Conservation (phyloP, 2,888 invertebrate genomes). For the Meiosimyza platycephala region DNA sequence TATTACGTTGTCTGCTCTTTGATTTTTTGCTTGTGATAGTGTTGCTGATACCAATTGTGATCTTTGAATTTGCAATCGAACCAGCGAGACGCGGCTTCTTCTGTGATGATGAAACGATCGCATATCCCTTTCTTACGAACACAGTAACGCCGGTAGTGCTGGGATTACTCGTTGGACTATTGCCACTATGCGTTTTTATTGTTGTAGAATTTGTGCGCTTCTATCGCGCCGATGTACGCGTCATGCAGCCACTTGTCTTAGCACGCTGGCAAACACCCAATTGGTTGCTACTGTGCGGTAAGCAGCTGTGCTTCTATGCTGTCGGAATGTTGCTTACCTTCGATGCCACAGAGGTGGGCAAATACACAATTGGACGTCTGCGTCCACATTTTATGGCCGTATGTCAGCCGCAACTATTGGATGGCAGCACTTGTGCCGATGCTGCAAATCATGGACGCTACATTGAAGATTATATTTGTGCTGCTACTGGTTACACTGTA, state of each 20-base stretch:
- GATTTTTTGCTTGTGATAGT: conserved; percentile 54
- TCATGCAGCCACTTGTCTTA: conserved; percentile 41
- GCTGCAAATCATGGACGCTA: conserved; percentile 74
- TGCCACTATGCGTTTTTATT: conserved; percentile 48
- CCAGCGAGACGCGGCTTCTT: conserved; percentile 59
- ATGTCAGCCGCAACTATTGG: conserved; percentile 78
- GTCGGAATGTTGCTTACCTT: conserved; percentile 56
- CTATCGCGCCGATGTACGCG: conserved; percentile 38
- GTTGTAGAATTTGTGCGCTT: conserved; percentile 53
- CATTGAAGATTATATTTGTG: conserved; percentile 79
- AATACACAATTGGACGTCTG: conserved; percentile 58
- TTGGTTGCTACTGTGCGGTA: conserved; percentile 50
- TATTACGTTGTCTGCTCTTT: conserved; percentile 48
- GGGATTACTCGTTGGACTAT: conserved; percentile 45
- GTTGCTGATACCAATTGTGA: conserved; percentile 52
- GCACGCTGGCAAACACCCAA: conserved; percentile 46
- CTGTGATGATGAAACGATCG: conserved; percentile 57
- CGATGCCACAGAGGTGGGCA: conserved; percentile 60
- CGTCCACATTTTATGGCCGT: conserved; percentile 68
- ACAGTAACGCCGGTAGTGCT: conserved; percentile 53
- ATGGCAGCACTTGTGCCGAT: conserved; percentile 70
- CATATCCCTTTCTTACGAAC: conserved; percentile 55
- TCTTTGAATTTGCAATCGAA: conserved; percentile 56
- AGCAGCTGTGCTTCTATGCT: conserved; percentile 49
- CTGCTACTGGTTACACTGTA: conserved; percentile 67